A percentile compares a stretch with the other conserved stretches of the same genome.
Evolutionary conservation across 2,888 invertebrate genomes (phyloP).

Genomic region (Halictus quadricinctus): DNA sequence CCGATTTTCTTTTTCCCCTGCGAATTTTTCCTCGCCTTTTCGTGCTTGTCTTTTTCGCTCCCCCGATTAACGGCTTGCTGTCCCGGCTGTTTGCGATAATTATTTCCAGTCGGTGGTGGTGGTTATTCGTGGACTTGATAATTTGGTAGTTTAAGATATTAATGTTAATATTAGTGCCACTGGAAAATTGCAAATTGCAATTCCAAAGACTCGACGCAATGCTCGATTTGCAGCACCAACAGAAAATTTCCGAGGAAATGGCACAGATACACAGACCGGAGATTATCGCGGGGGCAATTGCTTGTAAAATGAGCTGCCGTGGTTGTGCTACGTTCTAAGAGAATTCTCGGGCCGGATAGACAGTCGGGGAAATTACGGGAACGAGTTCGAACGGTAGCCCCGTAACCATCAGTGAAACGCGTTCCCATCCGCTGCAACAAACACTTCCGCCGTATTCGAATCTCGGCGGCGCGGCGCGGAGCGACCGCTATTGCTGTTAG

Average conservation of each 20-base stretch:
- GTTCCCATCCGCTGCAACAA: conserved; percentile 9
- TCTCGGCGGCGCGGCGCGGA: not conserved
- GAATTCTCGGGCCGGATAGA: not conserved
- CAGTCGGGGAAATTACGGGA: not conserved
- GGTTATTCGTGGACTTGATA: not conserved
- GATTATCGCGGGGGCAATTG: not conserved
- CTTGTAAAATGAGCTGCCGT: conserved; percentile 7
- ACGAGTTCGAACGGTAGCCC: not conserved
- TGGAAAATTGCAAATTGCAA: too few species aligned
- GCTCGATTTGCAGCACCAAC: not conserved
- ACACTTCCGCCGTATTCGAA: conserved; percentile 12
- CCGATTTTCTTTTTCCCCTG: not conserved
- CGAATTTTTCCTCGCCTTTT: not conserved
- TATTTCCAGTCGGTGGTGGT: not conserved
- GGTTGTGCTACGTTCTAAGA: not conserved
- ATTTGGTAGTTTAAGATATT: not conserved
- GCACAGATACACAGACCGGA: not conserved
- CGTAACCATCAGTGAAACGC: not conserved
- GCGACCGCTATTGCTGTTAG: not conserved
- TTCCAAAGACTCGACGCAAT: not conserved
- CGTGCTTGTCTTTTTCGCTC: not conserved
- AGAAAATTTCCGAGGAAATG: not conserved
- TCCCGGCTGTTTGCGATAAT: not conserved
- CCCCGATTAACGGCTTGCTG: not conserved
- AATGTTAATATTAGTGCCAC: too few species aligned